Conservation (phyloP, 2,797 vertebrate genomes). For the Dicrostonyx torquatus region DNA sequence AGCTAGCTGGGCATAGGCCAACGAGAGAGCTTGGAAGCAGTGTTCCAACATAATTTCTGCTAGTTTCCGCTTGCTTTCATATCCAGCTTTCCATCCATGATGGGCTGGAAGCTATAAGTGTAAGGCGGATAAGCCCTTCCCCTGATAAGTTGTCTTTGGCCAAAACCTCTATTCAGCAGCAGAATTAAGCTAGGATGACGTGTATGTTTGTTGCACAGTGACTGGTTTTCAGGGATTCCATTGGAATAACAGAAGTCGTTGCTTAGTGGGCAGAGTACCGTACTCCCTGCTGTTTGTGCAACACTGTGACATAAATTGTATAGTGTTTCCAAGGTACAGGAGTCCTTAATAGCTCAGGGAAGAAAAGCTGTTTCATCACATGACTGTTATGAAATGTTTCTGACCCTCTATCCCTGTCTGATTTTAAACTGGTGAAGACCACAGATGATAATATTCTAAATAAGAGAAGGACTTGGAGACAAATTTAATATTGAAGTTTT, state of each 20-base stretch:
- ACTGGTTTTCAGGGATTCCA: background rate
- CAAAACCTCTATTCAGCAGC: background rate
- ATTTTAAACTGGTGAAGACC: background rate
- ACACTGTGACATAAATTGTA: background rate
- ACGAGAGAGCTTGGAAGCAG: background rate
- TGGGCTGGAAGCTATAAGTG: background rate
- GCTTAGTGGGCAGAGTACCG: background rate
- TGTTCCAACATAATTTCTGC: background rate
- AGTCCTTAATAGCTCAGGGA: background rate
- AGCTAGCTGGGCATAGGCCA: background rate
- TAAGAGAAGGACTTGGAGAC: background rate
- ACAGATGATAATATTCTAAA: background rate
- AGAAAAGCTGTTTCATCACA: background rate
- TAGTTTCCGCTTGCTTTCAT: background rate
- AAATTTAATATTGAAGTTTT: conserved; percentile 31
- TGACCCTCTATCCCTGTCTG: background rate
- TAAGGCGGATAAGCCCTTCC: background rate
- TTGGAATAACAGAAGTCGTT: background rate
- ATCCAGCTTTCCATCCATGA: background rate
- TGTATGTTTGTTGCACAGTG: background rate
- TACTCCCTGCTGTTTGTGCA: background rate
- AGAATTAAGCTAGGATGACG: background rate
- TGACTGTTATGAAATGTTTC: background rate
- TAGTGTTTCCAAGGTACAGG: background rate
- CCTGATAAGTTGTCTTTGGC: background rate